These are phyloP conservation scores for Xanthia togata DNA, from an alignment of 2,888 invertebrate species.

Conservation along the genomic window DNA sequence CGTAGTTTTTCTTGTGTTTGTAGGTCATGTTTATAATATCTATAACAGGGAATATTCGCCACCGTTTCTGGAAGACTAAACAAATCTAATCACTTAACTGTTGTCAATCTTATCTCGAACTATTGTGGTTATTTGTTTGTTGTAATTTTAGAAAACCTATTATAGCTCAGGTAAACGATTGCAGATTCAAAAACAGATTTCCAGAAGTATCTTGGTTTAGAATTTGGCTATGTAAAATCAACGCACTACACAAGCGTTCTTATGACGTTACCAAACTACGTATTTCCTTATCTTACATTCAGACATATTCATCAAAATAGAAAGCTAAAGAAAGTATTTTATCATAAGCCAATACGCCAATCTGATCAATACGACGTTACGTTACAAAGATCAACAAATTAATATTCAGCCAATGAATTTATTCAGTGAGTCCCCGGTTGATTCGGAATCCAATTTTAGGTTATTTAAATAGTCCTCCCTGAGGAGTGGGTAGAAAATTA, in stretches of 20 bases:
- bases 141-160: neutral
- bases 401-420: constrained; percentile 72
- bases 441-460: constrained; percentile 83
- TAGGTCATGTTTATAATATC: constrained; percentile 19
- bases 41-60: neutral
- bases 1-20: neutral
- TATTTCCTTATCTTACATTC: too few species aligned
- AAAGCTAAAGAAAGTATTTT: constrained; percentile 27
- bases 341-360: constrained; percentile 37
- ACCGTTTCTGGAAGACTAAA: neutral
- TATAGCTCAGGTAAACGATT: too few species aligned
- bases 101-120: neutral
- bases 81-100: neutral
- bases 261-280: neutral
- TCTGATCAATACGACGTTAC: constrained; percentile 60
- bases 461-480: constrained; percentile 81
- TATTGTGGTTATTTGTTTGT: neutral
- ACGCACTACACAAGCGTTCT: neutral
- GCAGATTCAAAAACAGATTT: neutral
- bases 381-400: constrained; percentile 70
- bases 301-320: neutral
- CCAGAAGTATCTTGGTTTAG: neutral
- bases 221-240: neutral
- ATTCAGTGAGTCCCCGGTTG: constrained; percentile 69
- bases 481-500: constrained; percentile 74